Conservation (phyloP, 2,888 invertebrate species). For the Polyommatus icarus region DNA sequence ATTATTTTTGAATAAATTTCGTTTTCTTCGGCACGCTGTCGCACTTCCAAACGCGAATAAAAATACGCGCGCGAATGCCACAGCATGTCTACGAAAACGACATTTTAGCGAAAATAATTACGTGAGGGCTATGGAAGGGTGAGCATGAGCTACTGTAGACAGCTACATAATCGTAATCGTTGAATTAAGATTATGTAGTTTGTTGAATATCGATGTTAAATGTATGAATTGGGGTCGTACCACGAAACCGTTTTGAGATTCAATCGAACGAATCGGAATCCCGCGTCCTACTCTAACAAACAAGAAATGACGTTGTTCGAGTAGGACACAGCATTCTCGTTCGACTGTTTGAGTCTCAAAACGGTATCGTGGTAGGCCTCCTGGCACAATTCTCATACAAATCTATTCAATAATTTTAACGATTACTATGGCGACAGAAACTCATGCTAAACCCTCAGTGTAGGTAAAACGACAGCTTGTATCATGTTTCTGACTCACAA, state of each 20-base stretch:
- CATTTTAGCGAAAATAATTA: neutral
- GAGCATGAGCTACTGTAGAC: neutral
- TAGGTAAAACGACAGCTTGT: conserved; percentile 40
- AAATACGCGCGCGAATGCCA: neutral
- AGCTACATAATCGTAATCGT: neutral
- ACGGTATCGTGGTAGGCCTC: too few relatives aligned
- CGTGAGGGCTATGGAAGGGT: neutral
- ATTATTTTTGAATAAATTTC: neutral
- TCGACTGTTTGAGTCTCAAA: too few relatives aligned
- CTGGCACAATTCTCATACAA: too few relatives aligned
- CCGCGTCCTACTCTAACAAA: too few relatives aligned
- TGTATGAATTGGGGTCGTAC: too few relatives aligned
- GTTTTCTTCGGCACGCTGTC: neutral
- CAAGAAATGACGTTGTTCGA: too few relatives aligned
- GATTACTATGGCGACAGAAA: neutral
- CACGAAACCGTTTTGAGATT: too few relatives aligned
- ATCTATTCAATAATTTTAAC: neutral
- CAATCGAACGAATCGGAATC: too few relatives aligned
- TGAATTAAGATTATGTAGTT: too few relatives aligned
- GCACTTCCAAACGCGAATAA: neutral
- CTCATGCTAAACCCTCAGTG: neutral
- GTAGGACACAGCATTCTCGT: too few relatives aligned
- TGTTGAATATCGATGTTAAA: too few relatives aligned
- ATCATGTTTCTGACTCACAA: conserved; percentile 47
- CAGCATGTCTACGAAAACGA: neutral